These are phyloP conservation scores for Sicus ferrugineus DNA, from an alignment of 2,888 invertebrate genomes.

Conservation along the genomic window DNA sequence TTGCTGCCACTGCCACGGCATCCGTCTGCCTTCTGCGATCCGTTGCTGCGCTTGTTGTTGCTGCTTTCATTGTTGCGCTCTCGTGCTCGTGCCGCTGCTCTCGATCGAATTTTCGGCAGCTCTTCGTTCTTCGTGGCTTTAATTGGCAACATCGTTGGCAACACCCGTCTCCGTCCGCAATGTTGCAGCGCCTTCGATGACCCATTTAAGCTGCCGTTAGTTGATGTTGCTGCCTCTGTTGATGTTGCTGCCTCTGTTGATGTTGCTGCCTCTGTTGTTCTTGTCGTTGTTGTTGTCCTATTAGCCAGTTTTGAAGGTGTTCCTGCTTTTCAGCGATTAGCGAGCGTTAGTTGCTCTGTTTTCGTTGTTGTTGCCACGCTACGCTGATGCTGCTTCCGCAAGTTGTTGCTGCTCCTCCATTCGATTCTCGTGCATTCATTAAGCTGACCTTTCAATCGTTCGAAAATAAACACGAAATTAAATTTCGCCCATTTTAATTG, in stretches of 20 bases:
- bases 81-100: not conserved
- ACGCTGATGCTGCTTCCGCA: not conserved
- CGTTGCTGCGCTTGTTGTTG: not conserved
- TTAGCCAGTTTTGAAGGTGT: not conserved
- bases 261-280: conserved; percentile 3
- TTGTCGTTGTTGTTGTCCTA: not conserved
- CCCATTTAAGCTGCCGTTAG: not conserved
- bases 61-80: conserved; percentile 3
- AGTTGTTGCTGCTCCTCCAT: not conserved
- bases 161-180: conserved; percentile 3
- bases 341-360: too few species aligned
- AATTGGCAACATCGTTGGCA: conserved; percentile 50
- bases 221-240: conserved; percentile 13
- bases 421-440: not conserved
- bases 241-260: conserved; percentile 1
- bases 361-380: not conserved
- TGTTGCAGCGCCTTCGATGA: not conserved
- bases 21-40: not conserved
- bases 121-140: conserved; percentile 53
- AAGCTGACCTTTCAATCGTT: too few species aligned
- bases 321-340: not conserved
- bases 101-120: not conserved
- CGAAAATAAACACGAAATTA: too few species aligned
- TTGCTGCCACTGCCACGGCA: not conserved
- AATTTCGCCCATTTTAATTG: too few species aligned